Base-by-base conservation (phyloP, 2,113 vertebrate species). In the Siniperca knerii region DNA sequence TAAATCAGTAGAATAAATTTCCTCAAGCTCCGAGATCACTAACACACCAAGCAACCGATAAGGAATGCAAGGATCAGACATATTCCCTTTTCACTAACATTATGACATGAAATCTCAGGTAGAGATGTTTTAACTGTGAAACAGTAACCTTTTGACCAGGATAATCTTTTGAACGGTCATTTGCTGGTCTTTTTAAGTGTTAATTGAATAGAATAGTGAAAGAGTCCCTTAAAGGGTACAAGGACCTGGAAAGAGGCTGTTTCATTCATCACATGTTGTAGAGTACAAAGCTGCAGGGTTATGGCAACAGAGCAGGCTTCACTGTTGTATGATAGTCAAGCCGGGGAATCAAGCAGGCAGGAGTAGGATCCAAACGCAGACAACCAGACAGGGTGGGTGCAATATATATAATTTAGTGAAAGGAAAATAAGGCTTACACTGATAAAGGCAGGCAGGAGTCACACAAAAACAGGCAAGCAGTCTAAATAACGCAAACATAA, bases 271-370 rank as follows among this genome's bases (percentile, higher is more conserved):
- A 64, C 40, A 75, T 60, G 57, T n/a, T 67, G 33, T 48, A n/a
- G 6, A 37, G 37, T 6, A 21, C 20, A 83, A 8, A 68, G 64
- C 46, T 58, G 71, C 60, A 25, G 37, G 79, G 23, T 42, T 40
- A 29, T 61, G 54, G 73, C 69, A 69, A 58, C 71, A 48, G 64
- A 72, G 60, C 57, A 35, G 68, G 58, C 66, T 72, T 83, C 29
- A 29, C 29, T 29, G 29, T 29, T 29, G 29, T 29, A 29, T 29
- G 29, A 29, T 29, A 29, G 29, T 29, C 29, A 29, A 29, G 29
- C 29, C 29, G 2, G 29, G 29, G 29, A 29, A 29, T 29, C 29
- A 29, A 29, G 29, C 29, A 29, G 29, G 29, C 29, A 29, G 29
- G 29, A 29, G 29, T 29, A 29, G 29, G 29, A 29, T 29, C 29